A percentile compares a stretch with the other conserved stretches of the same genome.
Evolutionary conservation across 37 sponge, comb jelly and placozoan genomes (phyloP).

Genomic region (Tethya wilhelma): DNA sequence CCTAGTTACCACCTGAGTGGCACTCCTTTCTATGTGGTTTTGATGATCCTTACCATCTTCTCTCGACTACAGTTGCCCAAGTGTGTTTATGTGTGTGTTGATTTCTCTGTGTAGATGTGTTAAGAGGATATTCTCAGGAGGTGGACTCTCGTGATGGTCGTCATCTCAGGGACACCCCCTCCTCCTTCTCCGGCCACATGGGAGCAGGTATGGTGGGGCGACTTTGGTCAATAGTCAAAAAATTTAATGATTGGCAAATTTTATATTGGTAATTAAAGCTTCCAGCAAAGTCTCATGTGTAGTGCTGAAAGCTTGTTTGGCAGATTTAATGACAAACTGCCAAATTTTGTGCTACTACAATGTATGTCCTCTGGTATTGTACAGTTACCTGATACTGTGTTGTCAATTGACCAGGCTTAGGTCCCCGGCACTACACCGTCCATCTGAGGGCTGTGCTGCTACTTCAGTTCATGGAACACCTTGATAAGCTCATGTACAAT

Average conservation of each 20-base stretch:
- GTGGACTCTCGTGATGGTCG: slow-evolving; percentile 61
- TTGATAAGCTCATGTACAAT: slow-evolving; percentile 97
- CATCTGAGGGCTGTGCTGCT: slow-evolving; percentile 84
- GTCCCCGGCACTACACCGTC: slow-evolving; percentile 88
- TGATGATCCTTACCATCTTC: no score
- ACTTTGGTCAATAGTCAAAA: no score
- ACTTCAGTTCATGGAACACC: slow-evolving; percentile 87
- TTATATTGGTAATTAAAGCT: no score
- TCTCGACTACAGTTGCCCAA: not conserved
- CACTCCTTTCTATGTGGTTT: no score
- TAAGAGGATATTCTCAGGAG: slow-evolving; percentile 80
- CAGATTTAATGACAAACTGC: no score
- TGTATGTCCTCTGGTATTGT: no score
- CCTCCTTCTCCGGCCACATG: slow-evolving; percentile 84
- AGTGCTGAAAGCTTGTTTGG: no score
- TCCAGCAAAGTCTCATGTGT: no score
- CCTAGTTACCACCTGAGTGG: no score
- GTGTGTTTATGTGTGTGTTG: slow-evolving; percentile 1
- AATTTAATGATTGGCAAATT: no score
- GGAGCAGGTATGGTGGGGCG: slow-evolving; percentile 75
- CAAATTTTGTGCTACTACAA: no score
- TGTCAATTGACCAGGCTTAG: slow-evolving; percentile 77
- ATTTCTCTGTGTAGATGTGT: slow-evolving; percentile 52
- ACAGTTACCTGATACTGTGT: no score
- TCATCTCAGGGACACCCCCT: slow-evolving; percentile 73